A percentile compares a stretch with the other conserved stretches of the same genome.
These are phyloP conservation scores for Centruroides sculpturatus DNA, from an alignment of 1,140 invertebrate genomes.

Conservation along the genomic window DNA sequence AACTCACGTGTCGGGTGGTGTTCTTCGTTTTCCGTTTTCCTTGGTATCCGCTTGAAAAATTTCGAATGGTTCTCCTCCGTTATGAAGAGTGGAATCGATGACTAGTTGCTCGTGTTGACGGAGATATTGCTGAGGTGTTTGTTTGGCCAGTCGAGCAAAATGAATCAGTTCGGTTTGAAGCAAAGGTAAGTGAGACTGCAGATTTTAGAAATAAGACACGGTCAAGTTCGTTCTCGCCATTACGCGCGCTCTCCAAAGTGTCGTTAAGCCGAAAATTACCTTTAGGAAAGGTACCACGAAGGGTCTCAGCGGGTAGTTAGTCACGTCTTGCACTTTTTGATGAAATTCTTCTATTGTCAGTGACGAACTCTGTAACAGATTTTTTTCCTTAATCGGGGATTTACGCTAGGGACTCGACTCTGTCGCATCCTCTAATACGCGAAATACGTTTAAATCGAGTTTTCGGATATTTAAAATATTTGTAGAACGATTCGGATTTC, in stretches of 20 bases:
- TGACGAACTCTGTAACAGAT: constrained; percentile 51
- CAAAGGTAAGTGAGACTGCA: constrained; percentile 48
- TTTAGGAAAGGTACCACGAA: constrained; percentile 84
- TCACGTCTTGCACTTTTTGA: constrained; percentile 78
- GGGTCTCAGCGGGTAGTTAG: constrained; percentile 79
- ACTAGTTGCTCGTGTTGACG: constrained; percentile 67
- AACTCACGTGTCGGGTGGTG: constrained; percentile 12
- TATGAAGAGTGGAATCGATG: constrained; percentile 39
- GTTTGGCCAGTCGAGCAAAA: constrained; percentile 60
- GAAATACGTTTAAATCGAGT: too few species aligned
- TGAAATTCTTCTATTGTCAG: constrained; percentile 88
- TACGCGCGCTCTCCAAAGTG: too few species aligned
- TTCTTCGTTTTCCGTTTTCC: constrained; percentile 20
- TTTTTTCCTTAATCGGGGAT: background rate
- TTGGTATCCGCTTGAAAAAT: constrained; percentile 44
- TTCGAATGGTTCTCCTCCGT: constrained; percentile 51
- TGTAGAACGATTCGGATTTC: too few species aligned
- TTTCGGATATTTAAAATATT: too few species aligned
- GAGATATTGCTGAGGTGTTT: constrained; percentile 71
- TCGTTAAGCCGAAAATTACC: constrained; percentile 35
- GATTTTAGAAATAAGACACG: background rate
- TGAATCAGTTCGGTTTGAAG: constrained; percentile 68
- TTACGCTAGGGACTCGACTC: too few species aligned
- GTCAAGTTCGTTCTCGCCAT: background rate
- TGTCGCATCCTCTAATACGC: too few species aligned